phyloP scores from a whole-genome alignment of 1,140 invertebrate species.

The Drosophila punjabiensis region DNA sequence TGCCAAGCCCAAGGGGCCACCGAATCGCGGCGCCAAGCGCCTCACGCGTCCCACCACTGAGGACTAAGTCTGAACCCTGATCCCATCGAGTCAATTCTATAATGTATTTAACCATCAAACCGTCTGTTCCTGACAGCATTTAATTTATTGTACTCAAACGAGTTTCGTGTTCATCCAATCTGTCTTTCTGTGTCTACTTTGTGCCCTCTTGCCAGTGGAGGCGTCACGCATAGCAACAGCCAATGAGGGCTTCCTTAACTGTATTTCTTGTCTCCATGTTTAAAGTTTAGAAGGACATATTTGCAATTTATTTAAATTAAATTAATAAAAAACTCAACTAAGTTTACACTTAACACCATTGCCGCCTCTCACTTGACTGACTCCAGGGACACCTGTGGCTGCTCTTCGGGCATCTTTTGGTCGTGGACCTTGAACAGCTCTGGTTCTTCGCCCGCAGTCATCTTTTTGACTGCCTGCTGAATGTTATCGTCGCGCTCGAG shows the following conservation, averaged over 20 bases:
- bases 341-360: slow-evolving; percentile 1
- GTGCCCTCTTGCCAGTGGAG: slow-evolving; percentile 39
- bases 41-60: slow-evolving; percentile 87
- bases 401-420: slow-evolving; percentile 46
- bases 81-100: slow-evolving; percentile 42
- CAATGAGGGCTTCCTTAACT: slow-evolving; percentile 68
- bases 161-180: slow-evolving; percentile 36
- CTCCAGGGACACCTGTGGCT: slow-evolving; percentile 56
- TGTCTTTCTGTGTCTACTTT: slow-evolving; percentile 46
- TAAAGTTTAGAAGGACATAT: slow-evolving; percentile 62
- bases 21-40: slow-evolving; percentile 95
- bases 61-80: slow-evolving; percentile 67
- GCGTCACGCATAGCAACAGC: slow-evolving; percentile 62
- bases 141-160: slow-evolving; percentile 64
- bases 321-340: slow-evolving; percentile 39
- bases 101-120: slow-evolving; percentile 16
- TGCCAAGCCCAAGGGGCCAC: slow-evolving; percentile 97
- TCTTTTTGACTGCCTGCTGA: slow-evolving; percentile 71
- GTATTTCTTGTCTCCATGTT: slow-evolving; percentile 61
- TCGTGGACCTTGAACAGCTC: slow-evolving; percentile 71
- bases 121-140: slow-evolving; percentile 62
- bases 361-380: slow-evolving; percentile 52
- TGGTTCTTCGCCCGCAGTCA: slow-evolving; percentile 51
- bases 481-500: slow-evolving; percentile 73
- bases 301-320: slow-evolving; percentile 83